These are phyloP conservation scores for Plagiodera versicolora DNA, from an alignment of 2,888 invertebrate genomes.

Conservation along the genomic window DNA sequence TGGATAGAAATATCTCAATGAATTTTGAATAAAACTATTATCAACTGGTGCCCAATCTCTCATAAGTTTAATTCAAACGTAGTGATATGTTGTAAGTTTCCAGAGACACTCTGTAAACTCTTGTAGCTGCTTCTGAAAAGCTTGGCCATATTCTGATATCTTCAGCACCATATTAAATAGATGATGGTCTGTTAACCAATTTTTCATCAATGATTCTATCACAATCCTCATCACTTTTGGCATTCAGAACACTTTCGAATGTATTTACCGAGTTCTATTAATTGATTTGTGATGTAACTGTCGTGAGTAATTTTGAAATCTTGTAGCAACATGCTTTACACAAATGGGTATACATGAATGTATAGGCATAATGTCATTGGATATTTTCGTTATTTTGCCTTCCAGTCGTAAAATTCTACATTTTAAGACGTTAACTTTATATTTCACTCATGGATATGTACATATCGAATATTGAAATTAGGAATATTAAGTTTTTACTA, in stretches of 20 bases:
- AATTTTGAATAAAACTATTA: no score
- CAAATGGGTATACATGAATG: neutral
- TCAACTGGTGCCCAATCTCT: no score
- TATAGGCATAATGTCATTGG: neutral
- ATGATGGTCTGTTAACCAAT: constrained; percentile 4
- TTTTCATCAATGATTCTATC: constrained; percentile 13
- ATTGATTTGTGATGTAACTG: constrained; percentile 35
- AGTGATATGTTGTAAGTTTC: no score
- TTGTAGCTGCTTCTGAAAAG: no score
- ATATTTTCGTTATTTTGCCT: neutral
- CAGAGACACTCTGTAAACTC: no score
- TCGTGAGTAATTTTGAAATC: constrained; percentile 27
- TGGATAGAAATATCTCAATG: no score
- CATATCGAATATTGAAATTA: no score
- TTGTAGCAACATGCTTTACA: neutral
- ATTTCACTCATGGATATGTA: no score
- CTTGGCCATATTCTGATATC: neutral
- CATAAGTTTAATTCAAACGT: no score
- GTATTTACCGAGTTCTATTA: constrained; percentile 33
- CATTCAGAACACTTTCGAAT: constrained; percentile 38
- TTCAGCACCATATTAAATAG: neutral
- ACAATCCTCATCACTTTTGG: constrained; percentile 29
- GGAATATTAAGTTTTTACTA: no score
- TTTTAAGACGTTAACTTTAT: no score
- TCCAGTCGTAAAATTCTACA: no score